Evolutionary conservation across 2,797 vertebrate genomes (phyloP).

Genomic region (Meriones psammophilus): DNA sequence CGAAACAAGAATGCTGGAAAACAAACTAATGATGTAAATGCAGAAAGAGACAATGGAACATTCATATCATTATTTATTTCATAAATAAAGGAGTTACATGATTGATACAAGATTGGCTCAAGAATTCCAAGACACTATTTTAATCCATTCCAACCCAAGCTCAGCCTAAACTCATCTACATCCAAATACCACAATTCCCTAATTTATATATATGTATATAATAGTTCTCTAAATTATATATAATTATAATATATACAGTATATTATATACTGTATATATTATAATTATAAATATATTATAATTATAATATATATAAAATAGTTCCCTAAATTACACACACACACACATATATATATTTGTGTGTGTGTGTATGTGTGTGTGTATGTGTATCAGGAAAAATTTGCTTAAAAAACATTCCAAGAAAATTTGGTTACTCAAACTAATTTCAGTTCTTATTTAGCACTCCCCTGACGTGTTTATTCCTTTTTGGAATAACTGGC

Average conservation of each 20-base stretch:
- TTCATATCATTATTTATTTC: conserved; percentile 10
- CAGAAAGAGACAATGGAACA: background rate
- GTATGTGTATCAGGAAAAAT: too few species aligned
- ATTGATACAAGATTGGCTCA: conserved; percentile 22
- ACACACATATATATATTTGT: too few species aligned
- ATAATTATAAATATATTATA: too few species aligned
- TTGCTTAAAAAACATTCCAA: background rate
- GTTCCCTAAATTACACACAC: too few species aligned
- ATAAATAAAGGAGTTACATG: conserved; percentile 42
- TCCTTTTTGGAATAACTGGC: conserved; percentile 25
- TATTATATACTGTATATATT: too few species aligned
- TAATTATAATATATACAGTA: too few species aligned
- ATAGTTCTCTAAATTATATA: too few species aligned
- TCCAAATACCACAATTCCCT: conserved; percentile 14
- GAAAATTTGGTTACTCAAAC: conserved; percentile 31
- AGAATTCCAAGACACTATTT: conserved; percentile 41
- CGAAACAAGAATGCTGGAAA: conserved; percentile 32
- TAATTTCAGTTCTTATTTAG: conserved; percentile 45
- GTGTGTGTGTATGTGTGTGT: too few species aligned
- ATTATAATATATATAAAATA: too few species aligned
- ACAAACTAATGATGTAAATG: background rate
- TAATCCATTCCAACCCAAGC: conserved; percentile 10
- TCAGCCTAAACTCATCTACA: background rate
- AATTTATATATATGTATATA: background rate
- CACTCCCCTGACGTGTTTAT: background rate